A percentile compares a stretch with the other conserved stretches of the same genome.
phyloP scores from a whole-genome alignment of 2,797 vertebrate genomes.

The Phrynocephalus forsythii region DNA sequence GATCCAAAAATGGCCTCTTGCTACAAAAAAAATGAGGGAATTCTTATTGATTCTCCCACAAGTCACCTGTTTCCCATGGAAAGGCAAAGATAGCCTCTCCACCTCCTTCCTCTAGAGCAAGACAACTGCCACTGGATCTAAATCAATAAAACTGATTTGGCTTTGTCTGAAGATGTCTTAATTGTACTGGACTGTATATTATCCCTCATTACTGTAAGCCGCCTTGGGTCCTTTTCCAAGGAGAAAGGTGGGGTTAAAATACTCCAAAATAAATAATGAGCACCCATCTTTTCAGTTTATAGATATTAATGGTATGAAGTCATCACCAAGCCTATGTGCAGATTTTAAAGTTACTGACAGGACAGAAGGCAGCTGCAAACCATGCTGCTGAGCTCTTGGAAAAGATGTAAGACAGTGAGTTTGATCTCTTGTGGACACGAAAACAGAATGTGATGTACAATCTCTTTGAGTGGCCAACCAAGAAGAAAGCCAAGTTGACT shows the following conservation, averaged over 20 bases:
- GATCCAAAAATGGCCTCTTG: not conserved
- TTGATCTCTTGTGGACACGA: slow-evolving; percentile 95
- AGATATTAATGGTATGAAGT: slow-evolving; percentile 98
- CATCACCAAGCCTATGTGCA: slow-evolving; percentile 96
- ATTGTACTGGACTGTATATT: no score
- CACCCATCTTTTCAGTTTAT: slow-evolving; percentile 86
- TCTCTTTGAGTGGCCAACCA: slow-evolving; percentile 95
- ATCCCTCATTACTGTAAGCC: no score
- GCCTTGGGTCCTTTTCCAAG: no score
- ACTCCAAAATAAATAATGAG: slow-evolving; percentile 70
- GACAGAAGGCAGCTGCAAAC: slow-evolving; percentile 89
- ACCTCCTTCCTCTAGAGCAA: not conserved
- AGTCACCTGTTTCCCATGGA: not conserved
- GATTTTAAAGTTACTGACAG: slow-evolving; percentile 91
- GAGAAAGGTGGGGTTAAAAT: no score
- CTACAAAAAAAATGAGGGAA: not conserved
- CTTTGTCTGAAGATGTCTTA: not conserved
- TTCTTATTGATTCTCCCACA: no score
- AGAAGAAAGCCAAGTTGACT: slow-evolving; percentile 89
- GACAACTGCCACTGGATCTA: not conserved
- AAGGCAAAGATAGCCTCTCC: not conserved
- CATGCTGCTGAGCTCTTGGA: slow-evolving; percentile 90
- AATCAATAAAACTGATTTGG: not conserved
- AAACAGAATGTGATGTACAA: slow-evolving; percentile 98
- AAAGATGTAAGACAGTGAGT: slow-evolving; percentile 82